These are phyloP conservation scores for Cheilinus undulatus DNA, from an alignment of 2,113 vertebrate genomes.

Conservation along the genomic window DNA sequence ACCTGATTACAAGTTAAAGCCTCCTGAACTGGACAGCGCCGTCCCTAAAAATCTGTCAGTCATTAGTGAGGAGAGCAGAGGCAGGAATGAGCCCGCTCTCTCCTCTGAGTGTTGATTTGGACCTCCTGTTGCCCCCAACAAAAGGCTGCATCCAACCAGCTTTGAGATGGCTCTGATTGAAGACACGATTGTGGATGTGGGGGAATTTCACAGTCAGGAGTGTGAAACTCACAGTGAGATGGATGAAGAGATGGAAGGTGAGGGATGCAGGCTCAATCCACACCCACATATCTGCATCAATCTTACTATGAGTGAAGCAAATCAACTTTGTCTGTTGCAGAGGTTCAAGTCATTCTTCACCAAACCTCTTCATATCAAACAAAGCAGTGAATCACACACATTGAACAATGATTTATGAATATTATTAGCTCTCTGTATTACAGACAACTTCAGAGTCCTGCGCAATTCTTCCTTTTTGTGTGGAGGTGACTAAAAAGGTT, in stretches of 20 bases:
- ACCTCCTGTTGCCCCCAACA: conserved; percentile 61
- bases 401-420: conserved; percentile 61
- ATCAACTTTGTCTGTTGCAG: conserved; percentile 52
- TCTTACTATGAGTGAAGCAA: conserved; percentile 62
- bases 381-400: conserved; percentile 57
- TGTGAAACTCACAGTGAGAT: conserved; percentile 76
- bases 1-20: conserved; percentile 80
- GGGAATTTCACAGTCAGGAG: conserved; percentile 81
- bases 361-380: conserved; percentile 65
- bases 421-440: conserved; percentile 40
- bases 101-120: conserved; percentile 65
- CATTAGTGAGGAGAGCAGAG: conserved; percentile 59
- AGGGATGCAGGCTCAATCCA: conserved; percentile 9
- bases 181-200: conserved; percentile 80
- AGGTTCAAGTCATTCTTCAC: conserved; percentile 30
- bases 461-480: conserved; percentile 20
- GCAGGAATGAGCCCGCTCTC: conserved; percentile 36
- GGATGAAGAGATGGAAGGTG: conserved; percentile 63
- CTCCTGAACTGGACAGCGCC: conserved; percentile 58
- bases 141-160: conserved; percentile 62
- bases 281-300: conserved; percentile 65
- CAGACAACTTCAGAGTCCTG: conserved; percentile 36
- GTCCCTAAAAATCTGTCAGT: conserved; percentile 69
- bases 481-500: background rate
- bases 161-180: conserved; percentile 80